These are phyloP conservation scores for Saccostrea echinata DNA, from an alignment of 1,140 invertebrate genomes.

Conservation along the genomic window DNA sequence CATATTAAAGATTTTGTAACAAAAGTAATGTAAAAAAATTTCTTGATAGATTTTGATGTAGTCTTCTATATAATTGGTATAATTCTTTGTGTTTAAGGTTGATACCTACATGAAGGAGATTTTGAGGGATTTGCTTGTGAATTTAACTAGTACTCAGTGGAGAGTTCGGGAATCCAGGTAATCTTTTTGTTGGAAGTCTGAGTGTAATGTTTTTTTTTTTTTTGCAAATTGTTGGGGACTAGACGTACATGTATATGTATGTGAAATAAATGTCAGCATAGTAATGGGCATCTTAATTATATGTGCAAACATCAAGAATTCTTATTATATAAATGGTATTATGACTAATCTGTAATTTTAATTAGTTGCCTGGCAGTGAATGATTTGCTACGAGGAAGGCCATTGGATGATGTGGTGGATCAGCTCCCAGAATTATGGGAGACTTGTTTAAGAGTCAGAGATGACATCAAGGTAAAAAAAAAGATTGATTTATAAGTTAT, in stretches of 20 bases:
- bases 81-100: conserved; percentile 82
- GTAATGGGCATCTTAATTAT: no score
- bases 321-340: not conserved
- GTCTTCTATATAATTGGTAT: not conserved
- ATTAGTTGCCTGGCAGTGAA: conserved; percentile 88
- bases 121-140: conserved; percentile 88
- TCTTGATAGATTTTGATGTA: not conserved
- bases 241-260: not conserved
- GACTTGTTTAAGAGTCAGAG: conserved; percentile 92
- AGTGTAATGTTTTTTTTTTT: not conserved
- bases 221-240: not conserved
- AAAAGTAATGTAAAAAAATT: not conserved
- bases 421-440: conserved; percentile 88
- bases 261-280: no score
- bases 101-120: conserved; percentile 94
- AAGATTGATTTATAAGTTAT: no score
- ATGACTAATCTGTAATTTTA: conserved; percentile 22
- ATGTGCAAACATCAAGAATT: not conserved
- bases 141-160: conserved; percentile 92
- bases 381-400: conserved; percentile 87
- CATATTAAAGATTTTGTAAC: not conserved
- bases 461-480: conserved; percentile 91
- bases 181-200: not conserved
- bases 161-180: conserved; percentile 92
- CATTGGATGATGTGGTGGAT: conserved; percentile 80